phyloP scores from a whole-genome alignment of 2,113 vertebrate species.

The Amia ocellicauda region DNA sequence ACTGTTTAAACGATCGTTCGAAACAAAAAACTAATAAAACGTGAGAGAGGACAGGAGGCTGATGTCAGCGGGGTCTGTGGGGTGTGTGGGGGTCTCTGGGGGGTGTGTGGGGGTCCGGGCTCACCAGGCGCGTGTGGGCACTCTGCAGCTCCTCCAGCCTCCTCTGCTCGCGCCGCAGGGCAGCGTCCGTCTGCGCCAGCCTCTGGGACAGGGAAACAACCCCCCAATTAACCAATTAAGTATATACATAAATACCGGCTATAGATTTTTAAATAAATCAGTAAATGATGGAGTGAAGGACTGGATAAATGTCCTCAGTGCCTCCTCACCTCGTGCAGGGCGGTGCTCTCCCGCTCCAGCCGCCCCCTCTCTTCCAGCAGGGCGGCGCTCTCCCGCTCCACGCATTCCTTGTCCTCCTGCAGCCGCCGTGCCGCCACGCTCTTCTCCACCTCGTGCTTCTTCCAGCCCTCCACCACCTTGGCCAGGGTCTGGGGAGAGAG shows the following conservation, averaged over 20 bases:
- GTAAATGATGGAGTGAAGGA: too few relatives aligned
- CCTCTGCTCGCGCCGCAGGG: constrained; percentile 55
- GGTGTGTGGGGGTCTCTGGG: neutral
- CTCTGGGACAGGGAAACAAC: constrained; percentile 41
- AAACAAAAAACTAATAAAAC: too few relatives aligned
- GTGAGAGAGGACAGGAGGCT: too few relatives aligned
- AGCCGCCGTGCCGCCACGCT: constrained; percentile 50
- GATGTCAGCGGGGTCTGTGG: too few relatives aligned
- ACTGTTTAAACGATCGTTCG: too few relatives aligned
- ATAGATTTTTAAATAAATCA: too few relatives aligned
- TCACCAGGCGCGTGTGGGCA: constrained; percentile 57
- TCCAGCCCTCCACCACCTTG: constrained; percentile 71
- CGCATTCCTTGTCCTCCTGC: constrained; percentile 55
- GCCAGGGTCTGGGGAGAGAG: constrained; percentile 59
- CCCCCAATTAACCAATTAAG: too few relatives aligned
- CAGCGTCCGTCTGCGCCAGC: constrained; percentile 46
- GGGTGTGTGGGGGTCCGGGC: constrained; percentile 14
- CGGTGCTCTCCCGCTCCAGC: too few relatives aligned
- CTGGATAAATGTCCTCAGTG: too few relatives aligned
- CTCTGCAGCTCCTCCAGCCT: constrained; percentile 38
- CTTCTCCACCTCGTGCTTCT: constrained; percentile 60
- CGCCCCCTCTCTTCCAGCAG: constrained; percentile 55
- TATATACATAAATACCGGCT: neutral
- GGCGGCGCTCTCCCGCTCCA: constrained; percentile 43
- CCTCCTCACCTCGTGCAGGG: too few relatives aligned